phyloP scores from a whole-genome alignment of 2,113 vertebrate genomes.

The Atherinomorus stipes region DNA sequence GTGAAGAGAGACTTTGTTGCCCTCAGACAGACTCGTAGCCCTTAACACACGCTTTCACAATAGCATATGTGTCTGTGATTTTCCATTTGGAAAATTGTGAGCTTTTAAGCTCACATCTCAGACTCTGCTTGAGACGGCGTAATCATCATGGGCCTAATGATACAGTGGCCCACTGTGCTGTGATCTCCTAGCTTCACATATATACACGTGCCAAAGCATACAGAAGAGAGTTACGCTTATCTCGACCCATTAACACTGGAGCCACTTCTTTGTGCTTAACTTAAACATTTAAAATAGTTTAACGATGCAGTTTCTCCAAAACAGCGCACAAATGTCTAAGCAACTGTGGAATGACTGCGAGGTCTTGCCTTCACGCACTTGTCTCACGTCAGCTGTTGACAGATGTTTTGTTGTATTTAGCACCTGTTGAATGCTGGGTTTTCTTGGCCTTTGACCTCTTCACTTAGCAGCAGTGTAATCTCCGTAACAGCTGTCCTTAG shows the following conservation, averaged over 20 bases:
- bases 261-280: constrained; percentile 14
- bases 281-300: neutral
- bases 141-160: constrained; percentile 62
- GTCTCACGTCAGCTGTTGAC: neutral
- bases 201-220: constrained; percentile 55
- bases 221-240: constrained; percentile 39
- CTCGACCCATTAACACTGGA: constrained; percentile 39
- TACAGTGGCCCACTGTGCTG: constrained; percentile 64
- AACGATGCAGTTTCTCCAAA: neutral
- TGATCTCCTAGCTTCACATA: constrained; percentile 47
- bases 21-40: constrained; percentile 57
- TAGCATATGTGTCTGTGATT: constrained; percentile 74
- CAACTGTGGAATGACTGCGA: neutral
- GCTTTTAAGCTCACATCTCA: constrained; percentile 63
- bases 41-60: constrained; percentile 73
- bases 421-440: constrained; percentile 45
- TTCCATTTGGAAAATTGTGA: constrained; percentile 76
- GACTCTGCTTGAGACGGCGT: constrained; percentile 40
- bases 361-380: neutral
- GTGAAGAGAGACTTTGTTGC: constrained; percentile 79
- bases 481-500: constrained; percentile 50
- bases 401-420: constrained; percentile 17
- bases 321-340: neutral
- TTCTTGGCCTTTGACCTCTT: constrained; percentile 48
- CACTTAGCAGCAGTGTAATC: constrained; percentile 46